Base-by-base conservation (phyloP, 2,888 invertebrate species). In the Diarsia brunnea region DNA sequence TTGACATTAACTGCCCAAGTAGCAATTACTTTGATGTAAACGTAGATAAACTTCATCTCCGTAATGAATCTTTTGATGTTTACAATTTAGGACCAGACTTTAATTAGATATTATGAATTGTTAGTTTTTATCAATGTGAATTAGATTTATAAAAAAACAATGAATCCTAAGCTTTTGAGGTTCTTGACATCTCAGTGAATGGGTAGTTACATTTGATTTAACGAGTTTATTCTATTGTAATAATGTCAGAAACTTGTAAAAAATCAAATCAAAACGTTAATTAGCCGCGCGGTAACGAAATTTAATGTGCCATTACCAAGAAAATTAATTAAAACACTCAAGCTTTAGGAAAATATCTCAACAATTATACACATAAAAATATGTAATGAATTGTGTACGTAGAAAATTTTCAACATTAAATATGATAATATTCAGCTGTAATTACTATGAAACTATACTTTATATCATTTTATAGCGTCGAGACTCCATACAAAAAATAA, bases 301-400 rank as follows among this genome's bases (percentile, higher is more conserved):
- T 82, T 85, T 87, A 87, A 89, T 88, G 84, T 85, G 69, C 84
- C 86, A 89, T 89, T 85, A 87, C 75, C 58, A 70, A 69, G 78
- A 67, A 85, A 82, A 72, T 85, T 78, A 85, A 78, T 81, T 76
- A 69, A 73, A 76, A 73, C 69, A 73, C 67, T 74, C 51, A 49
- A 80, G 72, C 81, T 79, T 85, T 84, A 82, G 67, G 81, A 81
- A 84, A 88, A 81, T 78, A 80, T 78, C 75, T 81, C 64, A 75
- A 82, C 86, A 81, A 88, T 88, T 82, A 86, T 43, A 85, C 64
- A 78, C 61, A 71, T 78, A 82, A 84, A 82, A 79, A 76, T 81
- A 79, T 82, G 79, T 78, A 68, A 82, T 78, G 80, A 81, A 84
- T 84, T 81, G 81, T 87, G 73, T 84, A 75, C 72, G 77, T 72